Conservation (phyloP, 2,113 vertebrate genomes). For the Neodontobutis hainanensis region DNA sequence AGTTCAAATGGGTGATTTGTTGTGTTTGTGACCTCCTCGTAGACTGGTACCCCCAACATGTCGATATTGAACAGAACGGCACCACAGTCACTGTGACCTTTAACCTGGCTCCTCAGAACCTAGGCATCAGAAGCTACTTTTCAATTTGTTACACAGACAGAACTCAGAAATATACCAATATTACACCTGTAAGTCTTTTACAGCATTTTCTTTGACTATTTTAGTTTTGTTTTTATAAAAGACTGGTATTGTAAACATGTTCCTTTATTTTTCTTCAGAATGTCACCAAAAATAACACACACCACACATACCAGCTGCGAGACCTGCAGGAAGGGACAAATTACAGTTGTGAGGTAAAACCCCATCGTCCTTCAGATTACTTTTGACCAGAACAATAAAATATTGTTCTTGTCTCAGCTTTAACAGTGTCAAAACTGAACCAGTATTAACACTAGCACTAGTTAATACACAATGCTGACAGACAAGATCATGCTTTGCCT, state of each 20-base stretch:
- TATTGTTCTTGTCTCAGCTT: too few relatives aligned
- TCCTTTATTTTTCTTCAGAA: slow-evolving; percentile 52
- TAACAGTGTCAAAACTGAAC: too few relatives aligned
- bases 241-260: background rate
- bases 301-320: slow-evolving; percentile 68
- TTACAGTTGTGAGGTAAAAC: slow-evolving; percentile 78
- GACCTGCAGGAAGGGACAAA: slow-evolving; percentile 70
- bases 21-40: background rate
- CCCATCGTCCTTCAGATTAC: too few relatives aligned
- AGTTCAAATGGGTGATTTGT: background rate
- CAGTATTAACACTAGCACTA: too few relatives aligned
- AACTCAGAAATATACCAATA: slow-evolving; percentile 51
- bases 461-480: too few relatives aligned
- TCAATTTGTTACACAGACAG: slow-evolving; percentile 62
- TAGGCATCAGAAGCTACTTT: slow-evolving; percentile 77
- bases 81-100: slow-evolving; percentile 73
- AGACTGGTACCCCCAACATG: slow-evolving; percentile 80
- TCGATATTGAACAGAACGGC: slow-evolving; percentile 70
- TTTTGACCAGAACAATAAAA: too few relatives aligned
- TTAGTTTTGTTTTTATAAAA: background rate
- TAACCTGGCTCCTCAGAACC: slow-evolving; percentile 76
- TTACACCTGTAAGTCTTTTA: slow-evolving; percentile 68
- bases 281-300: slow-evolving; percentile 63
- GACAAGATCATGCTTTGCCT: background rate
- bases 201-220: background rate